These are phyloP conservation scores for Vidua macroura DNA, from an alignment of 2,113 vertebrate species.

Conservation along the genomic window DNA sequence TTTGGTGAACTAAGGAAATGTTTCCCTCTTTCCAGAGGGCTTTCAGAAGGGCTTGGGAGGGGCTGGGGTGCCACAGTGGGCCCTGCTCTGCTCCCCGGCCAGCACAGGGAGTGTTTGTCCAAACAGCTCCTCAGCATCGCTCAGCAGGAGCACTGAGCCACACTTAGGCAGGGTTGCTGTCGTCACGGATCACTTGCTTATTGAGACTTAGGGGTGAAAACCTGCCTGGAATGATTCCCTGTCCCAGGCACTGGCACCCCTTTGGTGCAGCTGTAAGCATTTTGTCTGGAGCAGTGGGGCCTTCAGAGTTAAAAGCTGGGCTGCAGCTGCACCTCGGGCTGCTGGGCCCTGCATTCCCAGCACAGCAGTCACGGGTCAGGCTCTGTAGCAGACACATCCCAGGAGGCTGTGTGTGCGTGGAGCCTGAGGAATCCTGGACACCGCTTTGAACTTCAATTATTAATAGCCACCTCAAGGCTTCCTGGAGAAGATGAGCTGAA, in stretches of 20 bases:
- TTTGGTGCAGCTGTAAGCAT: fast-evolving
- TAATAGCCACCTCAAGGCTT: slow-evolving; percentile 25
- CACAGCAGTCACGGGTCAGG: not conserved
- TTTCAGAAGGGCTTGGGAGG: fast-evolving
- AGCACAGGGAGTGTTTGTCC: fast-evolving
- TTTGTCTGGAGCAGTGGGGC: not conserved
- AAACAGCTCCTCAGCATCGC: not conserved
- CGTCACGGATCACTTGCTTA: not conserved
- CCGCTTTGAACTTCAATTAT: slow-evolving; percentile 32
- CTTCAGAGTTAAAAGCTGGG: not conserved
- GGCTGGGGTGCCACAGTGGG: not conserved
- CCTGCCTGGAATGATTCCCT: not conserved
- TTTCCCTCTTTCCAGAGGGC: not conserved
- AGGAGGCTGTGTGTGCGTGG: not conserved
- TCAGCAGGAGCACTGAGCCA: not conserved
- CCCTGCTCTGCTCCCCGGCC: not conserved
- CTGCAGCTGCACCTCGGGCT: not conserved
- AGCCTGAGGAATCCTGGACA: slow-evolving; percentile 28
- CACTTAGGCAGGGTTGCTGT: fast-evolving
- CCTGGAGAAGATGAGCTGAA: not conserved
- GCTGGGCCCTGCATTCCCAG: not conserved
- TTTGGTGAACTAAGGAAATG: slow-evolving; percentile 26
- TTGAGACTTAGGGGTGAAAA: not conserved
- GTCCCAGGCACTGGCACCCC: not conserved
- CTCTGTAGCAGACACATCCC: not conserved